These are phyloP conservation scores for Trachelus troglodyta DNA, from an alignment of 2,888 invertebrate species.

Conservation along the genomic window DNA sequence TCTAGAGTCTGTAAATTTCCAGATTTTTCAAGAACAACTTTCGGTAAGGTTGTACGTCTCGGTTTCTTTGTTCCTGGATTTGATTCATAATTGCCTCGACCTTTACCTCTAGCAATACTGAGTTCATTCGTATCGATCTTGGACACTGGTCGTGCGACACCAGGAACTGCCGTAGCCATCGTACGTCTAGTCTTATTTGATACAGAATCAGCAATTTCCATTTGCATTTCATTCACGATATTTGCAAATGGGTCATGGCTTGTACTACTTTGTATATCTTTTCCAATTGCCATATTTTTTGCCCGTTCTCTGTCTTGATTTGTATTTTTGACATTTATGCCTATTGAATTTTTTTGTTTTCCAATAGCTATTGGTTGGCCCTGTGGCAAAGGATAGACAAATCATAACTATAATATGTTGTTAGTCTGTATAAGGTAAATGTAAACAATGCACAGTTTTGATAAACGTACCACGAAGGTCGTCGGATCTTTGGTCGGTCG, in stretches of 20 bases:
- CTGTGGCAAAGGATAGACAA: neutral
- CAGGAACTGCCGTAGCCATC: constrained; percentile 8
- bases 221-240: constrained; percentile 30
- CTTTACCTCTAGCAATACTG: constrained; percentile 9
- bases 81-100: constrained; percentile 5
- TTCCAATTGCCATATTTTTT: constrained; percentile 1
- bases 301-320: constrained; percentile 13
- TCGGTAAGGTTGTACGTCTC: constrained; percentile 3
- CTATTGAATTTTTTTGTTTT: constrained; percentile 13
- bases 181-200: constrained; percentile 11
- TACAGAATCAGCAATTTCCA: constrained; percentile 28
- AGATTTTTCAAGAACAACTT: neutral
- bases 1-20: neutral
- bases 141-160: neutral
- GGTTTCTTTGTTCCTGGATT: constrained; percentile 18
- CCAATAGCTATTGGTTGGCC: neutral
- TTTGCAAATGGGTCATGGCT: constrained; percentile 29
- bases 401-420: neutral
- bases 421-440: neutral
- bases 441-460: neutral
- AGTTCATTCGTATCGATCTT: neutral
- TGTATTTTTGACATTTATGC: constrained; percentile 13
- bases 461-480: constrained; percentile 18
- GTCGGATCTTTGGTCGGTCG: constrained; percentile 16
- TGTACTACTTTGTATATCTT: neutral